phyloP scores from a whole-genome alignment of 2,888 invertebrate species.

The Hirtodrosophila cameraria region DNA sequence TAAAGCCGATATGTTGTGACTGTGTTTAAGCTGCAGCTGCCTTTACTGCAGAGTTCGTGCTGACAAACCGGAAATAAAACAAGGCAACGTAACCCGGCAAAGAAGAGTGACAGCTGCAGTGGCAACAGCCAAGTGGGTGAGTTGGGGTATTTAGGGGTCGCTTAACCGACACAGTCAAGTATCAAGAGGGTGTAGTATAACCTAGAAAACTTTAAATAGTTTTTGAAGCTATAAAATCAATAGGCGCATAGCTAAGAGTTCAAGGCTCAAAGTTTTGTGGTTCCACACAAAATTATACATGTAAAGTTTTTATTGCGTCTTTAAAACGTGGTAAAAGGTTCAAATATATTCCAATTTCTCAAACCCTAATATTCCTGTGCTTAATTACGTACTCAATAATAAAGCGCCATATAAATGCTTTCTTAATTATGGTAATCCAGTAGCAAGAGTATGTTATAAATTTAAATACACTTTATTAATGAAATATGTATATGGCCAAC shows the following conservation, averaged over 20 bases:
- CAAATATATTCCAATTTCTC: constrained; percentile 5
- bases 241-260: constrained; percentile 29
- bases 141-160: not conserved
- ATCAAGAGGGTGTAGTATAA: not conserved
- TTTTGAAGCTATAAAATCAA: constrained; percentile 42
- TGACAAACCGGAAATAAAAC: constrained; percentile 58
- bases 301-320: constrained; percentile 21
- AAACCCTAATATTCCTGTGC: constrained; percentile 11
- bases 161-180: not conserved
- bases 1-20: constrained; percentile 15
- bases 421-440: too few species aligned
- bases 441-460: too few species aligned
- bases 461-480: too few species aligned
- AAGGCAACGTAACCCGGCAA: constrained; percentile 29
- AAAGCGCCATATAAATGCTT: constrained; percentile 5
- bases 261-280: constrained; percentile 32
- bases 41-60: constrained; percentile 31
- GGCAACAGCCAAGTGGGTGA: constrained; percentile 29
- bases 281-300: not conserved
- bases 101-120: constrained; percentile 44
- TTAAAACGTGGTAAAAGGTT: constrained; percentile 17
- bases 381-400: constrained; percentile 29
- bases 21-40: constrained; percentile 13
- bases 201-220: constrained; percentile 30
- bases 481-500: too few species aligned